Evolutionary conservation across 1,140 invertebrate species (phyloP), one percentile per base, ranked within the genome.

Genomic region (Lucilia sericata): DNA sequence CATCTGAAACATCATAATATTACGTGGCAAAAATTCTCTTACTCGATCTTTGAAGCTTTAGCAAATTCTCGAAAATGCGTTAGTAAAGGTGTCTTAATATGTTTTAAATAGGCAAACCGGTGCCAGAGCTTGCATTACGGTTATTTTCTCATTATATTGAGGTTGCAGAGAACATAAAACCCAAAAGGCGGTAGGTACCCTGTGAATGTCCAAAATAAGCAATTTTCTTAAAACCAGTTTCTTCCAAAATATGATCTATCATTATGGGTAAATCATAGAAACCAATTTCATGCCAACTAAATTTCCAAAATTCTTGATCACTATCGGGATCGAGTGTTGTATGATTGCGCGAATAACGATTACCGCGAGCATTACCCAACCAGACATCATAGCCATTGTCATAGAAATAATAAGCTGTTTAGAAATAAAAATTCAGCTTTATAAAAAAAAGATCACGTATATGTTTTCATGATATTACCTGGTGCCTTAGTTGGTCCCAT

Each of bases 341-440:
- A 86, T 92, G 92, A 49, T 88, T 88, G 25, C 86, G 85, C 0
- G 92, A 92, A 85, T 93, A 93, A 2, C 0, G 91, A 85, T 84
- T 86, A 36, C 90, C 90, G 1, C 88, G 84, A 13, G 74, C 86
- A 85, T 89, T 90, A 10, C 85, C 93, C 86, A 95, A 86, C 95
- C 95, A 96, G 0, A 95, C 94, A 86, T 96, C 95, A 86, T 94
- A 96, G 36, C 94, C 94, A 36, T 91, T 89, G 75, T 93, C 92
- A 7, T 94, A 92, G 9, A 93, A 87, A 49, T 88, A 87, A 60
- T 92, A 91, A 25, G 87, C 91, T 86, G 90, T 86, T 34, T 88
- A 84, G 17, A 60, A 82, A 13, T 30, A 14, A 83, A 65, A 42
- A 10, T 30, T 60, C n/a, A 30, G 25, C 25, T 12, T 1, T 3